Base-by-base conservation (phyloP, 2,888 invertebrate species). In the Tetragonisca angustula region DNA sequence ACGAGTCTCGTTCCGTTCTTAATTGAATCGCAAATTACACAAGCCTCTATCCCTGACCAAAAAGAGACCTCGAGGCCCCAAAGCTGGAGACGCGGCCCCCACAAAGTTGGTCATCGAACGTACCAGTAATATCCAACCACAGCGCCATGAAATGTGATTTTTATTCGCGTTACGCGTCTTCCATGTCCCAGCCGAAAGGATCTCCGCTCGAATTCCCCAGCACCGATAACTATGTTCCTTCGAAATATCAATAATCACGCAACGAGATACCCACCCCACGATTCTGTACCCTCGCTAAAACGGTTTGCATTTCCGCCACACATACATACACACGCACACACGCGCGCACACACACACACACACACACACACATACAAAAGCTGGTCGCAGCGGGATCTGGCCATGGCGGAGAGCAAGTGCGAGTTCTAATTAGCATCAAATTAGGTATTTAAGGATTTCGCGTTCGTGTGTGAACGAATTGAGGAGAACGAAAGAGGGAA, bases 391-490 rank as follows among this genome's bases (percentile, higher is more conserved):
- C 56, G n/a, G n/a, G 56, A n/a, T 59, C 56, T 59, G 56, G 56
- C 4, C 56, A 13, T 24, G n/a, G 43, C 43, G 43, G n/a, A 64
- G 76, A 74, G 72, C 88, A 87, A 89, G 90, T 83, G 89, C 81
- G 81, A 87, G 81, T 87, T 88, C 87, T 91, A 92, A 93, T 94
- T 92, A 93, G 92, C 93, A 92, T 93, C 91, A 91, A 93, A 92
- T 92, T 92, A 92, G 92, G 90, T 92, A 93, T 91, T 91, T 90
- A 89, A 92, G 90, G 90, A 93, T 93, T 92, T 92, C 89, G 91
- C 91, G 90, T 91, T 85, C 71, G 79, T 86, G 85, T 83, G 87
- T 87, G 84, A 87, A 83, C 80, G 68, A 72, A 43, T 68, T 65
- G 61, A 32, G 74, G 73, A 64, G 70, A 43, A 43, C 43, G 43